Conservation (phyloP, 1,140 invertebrate genomes). For the Campoletis sonorensis region DNA sequence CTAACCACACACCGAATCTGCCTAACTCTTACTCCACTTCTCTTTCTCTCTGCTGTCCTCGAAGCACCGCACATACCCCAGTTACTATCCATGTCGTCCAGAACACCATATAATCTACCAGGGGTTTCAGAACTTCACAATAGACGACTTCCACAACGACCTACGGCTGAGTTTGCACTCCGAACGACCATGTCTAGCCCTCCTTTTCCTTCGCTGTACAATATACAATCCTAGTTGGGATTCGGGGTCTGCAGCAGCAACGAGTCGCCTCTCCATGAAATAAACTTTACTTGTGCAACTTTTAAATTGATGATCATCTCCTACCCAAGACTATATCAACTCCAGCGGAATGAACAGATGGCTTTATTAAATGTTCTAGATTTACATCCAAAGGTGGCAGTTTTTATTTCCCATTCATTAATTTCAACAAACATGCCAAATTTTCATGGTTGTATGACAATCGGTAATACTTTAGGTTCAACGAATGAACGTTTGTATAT, state of each 20-base stretch:
- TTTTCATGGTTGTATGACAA: neutral
- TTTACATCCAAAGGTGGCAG: neutral
- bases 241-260: neutral
- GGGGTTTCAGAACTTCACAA: constrained; percentile 66
- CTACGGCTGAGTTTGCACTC: constrained; percentile 7
- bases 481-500: neutral
- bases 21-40: too few relatives aligned
- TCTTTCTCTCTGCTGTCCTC: too few relatives aligned
- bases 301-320: constrained; percentile 66
- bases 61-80: neutral
- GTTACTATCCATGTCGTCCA: neutral
- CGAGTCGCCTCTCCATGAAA: constrained; percentile 50
- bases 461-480: neutral
- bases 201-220: constrained; percentile 1
- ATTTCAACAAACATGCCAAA: too few relatives aligned
- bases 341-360: constrained; percentile 21
- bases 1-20: too few relatives aligned
- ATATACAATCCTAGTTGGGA: constrained; percentile 3
- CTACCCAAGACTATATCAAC: constrained; percentile 52
- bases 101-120: constrained; percentile 48
- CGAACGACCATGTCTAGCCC: neutral
- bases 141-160: constrained; percentile 48
- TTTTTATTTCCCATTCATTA: too few relatives aligned
- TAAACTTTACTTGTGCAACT: constrained; percentile 68
- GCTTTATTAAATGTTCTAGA: constrained; percentile 12